Evolutionary conservation across 2,888 invertebrate species (phyloP).

Genomic region (Epistrophella euchroma): DNA sequence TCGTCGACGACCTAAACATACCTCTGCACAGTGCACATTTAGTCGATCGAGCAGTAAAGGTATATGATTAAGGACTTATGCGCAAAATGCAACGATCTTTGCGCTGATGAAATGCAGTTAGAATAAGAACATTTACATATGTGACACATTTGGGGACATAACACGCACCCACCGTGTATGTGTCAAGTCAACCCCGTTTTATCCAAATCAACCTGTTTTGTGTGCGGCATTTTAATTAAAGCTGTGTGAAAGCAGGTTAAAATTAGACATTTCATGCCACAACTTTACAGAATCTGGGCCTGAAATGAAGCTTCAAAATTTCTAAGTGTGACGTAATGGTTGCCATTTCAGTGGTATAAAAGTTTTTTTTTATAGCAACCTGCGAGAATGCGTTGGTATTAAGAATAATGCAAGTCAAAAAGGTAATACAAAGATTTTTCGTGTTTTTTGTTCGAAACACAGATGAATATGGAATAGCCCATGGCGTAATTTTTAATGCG

Average conservation of each 20-base stretch:
- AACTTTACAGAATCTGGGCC: slow-evolving; percentile 36
- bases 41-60: slow-evolving; percentile 29
- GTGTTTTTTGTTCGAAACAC: too few species aligned
- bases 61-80: slow-evolving; percentile 4
- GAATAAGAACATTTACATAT: too few species aligned
- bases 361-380: too few species aligned
- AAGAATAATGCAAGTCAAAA: too few species aligned
- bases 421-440: too few species aligned
- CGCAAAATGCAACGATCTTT: slow-evolving; percentile 32
- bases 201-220: not conserved
- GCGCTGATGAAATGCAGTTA: slow-evolving; percentile 23
- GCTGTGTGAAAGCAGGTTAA: slow-evolving; percentile 10
- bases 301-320: slow-evolving; percentile 42
- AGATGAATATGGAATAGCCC: too few species aligned
- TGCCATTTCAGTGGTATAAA: not conserved
- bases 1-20: not conserved
- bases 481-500: too few species aligned
- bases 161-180: not conserved
- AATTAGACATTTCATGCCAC: slow-evolving; percentile 19
- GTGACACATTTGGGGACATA: slow-evolving; percentile 64
- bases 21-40: not conserved
- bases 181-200: slow-evolving; percentile 56
- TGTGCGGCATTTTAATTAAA: slow-evolving; percentile 72
- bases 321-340: not conserved
- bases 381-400: too few species aligned